Percentiles rank a stretch among this genome's conserved stretches.
Evolutionary conservation across 2,797 vertebrate genomes (phyloP).

Genomic region (Triplophysa bombifrons): DNA sequence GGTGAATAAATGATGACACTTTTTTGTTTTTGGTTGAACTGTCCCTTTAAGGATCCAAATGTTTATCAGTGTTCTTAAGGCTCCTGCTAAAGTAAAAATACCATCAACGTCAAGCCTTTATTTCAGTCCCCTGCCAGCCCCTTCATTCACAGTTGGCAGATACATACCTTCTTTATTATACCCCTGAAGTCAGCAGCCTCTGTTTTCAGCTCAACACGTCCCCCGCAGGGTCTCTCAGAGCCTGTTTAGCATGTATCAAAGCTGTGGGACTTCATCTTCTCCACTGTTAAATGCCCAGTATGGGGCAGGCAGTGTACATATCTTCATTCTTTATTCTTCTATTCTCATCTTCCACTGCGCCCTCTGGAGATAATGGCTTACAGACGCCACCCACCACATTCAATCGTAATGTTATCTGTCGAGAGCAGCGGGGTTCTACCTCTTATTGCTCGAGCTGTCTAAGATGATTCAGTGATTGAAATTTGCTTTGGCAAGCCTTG

Average conservation of each 20-base stretch:
- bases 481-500: background rate
- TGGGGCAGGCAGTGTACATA: constrained; percentile 12
- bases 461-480: constrained; percentile 7
- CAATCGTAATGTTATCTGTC: constrained; percentile 5
- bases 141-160: background rate
- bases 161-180: constrained; percentile 21
- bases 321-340: constrained; percentile 29
- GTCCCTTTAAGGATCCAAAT: background rate
- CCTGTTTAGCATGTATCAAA: constrained; percentile 50
- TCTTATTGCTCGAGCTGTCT: background rate
- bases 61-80: background rate
- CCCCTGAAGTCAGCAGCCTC: constrained; percentile 17
- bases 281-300: constrained; percentile 43
- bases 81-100: background rate
- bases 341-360: constrained; percentile 22
- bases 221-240: constrained; percentile 25
- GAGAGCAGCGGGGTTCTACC: background rate
- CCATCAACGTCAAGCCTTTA: background rate
- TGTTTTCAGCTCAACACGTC: constrained; percentile 7
- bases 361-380: constrained; percentile 30
- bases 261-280: constrained; percentile 23
- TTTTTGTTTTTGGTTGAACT: no score
- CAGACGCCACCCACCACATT: constrained; percentile 19
- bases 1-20: no score
- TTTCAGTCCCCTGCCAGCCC: constrained; percentile 16